phyloP scores from a whole-genome alignment of 2,888 invertebrate species.

The Conomelus anceps region DNA sequence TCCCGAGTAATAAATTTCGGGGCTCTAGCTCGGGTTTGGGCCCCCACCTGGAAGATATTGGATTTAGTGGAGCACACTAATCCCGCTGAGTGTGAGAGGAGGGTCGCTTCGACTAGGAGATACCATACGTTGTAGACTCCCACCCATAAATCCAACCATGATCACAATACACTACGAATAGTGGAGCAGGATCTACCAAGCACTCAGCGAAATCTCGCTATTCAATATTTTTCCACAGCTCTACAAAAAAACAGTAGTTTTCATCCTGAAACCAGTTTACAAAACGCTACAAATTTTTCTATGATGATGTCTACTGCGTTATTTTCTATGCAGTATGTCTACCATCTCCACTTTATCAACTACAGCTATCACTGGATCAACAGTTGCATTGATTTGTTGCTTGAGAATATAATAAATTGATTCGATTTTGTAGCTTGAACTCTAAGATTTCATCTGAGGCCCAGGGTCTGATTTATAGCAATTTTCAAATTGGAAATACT shows the following conservation, averaged over 20 bases:
- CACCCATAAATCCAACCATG: not conserved
- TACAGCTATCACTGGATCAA: too few species aligned
- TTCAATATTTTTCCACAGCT: not conserved
- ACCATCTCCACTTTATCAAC: too few species aligned
- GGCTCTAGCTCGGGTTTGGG: too few species aligned
- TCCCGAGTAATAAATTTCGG: not conserved
- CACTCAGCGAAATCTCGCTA: not conserved
- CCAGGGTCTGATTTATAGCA: too few species aligned
- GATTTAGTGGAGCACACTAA: not conserved
- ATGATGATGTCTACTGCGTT: not conserved
- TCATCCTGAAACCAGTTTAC: not conserved
- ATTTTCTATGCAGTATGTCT: not conserved
- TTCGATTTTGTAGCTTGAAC: too few species aligned
- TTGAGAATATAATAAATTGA: too few species aligned
- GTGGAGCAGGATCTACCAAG: not conserved
- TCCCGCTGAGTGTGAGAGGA: not conserved
- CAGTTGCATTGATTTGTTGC: too few species aligned
- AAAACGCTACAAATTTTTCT: not conserved
- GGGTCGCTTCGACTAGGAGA: not conserved
- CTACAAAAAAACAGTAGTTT: not conserved
- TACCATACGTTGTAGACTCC: not conserved
- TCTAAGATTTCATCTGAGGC: too few species aligned
- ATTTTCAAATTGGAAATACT: too few species aligned
- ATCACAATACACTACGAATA: not conserved
- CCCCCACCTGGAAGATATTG: not conserved